A percentile compares a stretch with the other conserved stretches of the same genome.
phyloP scores from a whole-genome alignment of 1,140 invertebrate species.

The Melanaphis sacchari region DNA sequence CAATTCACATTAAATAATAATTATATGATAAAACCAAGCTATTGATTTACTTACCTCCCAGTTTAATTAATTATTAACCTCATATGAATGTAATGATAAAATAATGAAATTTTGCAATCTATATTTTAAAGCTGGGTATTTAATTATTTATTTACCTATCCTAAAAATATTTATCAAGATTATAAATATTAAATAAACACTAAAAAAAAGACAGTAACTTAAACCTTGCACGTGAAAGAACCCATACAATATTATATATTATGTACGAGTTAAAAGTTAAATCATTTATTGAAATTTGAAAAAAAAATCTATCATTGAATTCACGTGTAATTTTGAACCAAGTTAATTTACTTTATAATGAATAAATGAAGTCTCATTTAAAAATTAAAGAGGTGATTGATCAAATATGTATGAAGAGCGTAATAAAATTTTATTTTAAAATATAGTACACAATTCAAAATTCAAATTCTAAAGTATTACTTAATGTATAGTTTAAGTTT shows the following conservation, averaged over 20 bases:
- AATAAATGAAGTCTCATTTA: not conserved
- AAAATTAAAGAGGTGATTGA: not conserved
- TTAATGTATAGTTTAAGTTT: not conserved
- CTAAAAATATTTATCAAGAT: constrained; percentile 2
- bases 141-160: not conserved
- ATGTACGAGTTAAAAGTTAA: not conserved
- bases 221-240: not conserved
- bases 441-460: not conserved
- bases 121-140: not conserved
- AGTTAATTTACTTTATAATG: not conserved
- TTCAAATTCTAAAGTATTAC: not conserved
- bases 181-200: not conserved
- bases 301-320: not conserved
- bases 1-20: not conserved
- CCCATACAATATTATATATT: not conserved
- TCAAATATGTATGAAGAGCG: not conserved
- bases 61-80: not conserved
- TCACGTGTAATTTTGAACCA: not conserved
- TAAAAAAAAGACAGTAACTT: not conserved
- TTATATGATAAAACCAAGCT: not conserved
- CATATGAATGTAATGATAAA: not conserved
- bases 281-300: not conserved
- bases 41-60: not conserved
- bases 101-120: not conserved
- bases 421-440: not conserved